Base-by-base conservation (phyloP, 2,888 invertebrate genomes). In the Diadromus collaris region DNA sequence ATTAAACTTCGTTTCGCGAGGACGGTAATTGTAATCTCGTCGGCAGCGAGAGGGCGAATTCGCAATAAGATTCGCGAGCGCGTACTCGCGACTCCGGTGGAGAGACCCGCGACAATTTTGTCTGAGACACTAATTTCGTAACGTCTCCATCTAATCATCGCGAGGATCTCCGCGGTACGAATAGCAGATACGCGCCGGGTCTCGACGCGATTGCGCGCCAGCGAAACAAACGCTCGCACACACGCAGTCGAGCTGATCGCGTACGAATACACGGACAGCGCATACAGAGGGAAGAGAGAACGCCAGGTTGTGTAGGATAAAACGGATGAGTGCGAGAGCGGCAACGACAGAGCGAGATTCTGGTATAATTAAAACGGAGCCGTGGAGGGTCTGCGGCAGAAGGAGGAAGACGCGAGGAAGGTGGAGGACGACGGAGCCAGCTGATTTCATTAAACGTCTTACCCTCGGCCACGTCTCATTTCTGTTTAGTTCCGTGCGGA, bases 71-170 rank as follows among this genome's bases (percentile, higher is more conserved):
- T 38, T 29, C 19, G 6, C 60, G 24, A 21, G 48, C 27, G 21
- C 19, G 29, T 32, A 44, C 2, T 32, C 29, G 27, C 44, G 9
- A n/a, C 56, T 56, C 38, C 51, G n/a, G 16, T 21, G 16, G 32
- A 19, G 60, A 48, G 1, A 56, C 81, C 82, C 84, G 83, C 82
- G 85, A 84, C 83, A 85, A 86, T 86, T 85, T 85, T 83, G 80
- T 81, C 83, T 78, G 80, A 69, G 82, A 80, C 63, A 86, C 86
- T 86, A 88, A 88, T 89, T 88, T 86, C 85, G 86, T 88, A 88
- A 85, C 79, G 82, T 85, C 85, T 83, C 83, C 81, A 81, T 86
- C 85, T 85, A 86, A 88, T 88, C 87, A 87, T 86, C 84, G 83
- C 84, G 83, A 86, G 87, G 86, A 87, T 88, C 84, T 84, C 83